Percentiles rank a stretch among this genome's conserved stretches.
Conservation (phyloP, 2,113 vertebrate species). For the Tapirus terrestris region DNA sequence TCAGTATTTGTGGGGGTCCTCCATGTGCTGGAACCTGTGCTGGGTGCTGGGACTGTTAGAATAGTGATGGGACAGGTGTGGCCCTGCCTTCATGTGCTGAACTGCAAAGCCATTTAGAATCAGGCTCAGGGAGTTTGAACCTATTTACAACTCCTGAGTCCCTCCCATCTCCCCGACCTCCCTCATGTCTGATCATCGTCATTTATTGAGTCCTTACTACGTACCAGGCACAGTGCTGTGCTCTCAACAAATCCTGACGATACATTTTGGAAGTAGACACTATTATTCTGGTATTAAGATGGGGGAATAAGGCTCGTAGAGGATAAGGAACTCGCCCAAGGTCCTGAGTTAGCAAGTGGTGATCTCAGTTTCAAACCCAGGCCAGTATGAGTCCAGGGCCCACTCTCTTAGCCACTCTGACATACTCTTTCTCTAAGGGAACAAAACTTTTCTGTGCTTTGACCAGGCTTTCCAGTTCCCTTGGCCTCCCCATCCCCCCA, state of each 20-base stretch:
- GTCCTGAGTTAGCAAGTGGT: background rate
- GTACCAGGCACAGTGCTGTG: background rate
- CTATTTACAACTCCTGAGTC: background rate
- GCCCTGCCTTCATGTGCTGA: background rate
- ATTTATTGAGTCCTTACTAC: too few species aligned
- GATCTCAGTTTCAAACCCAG: background rate
- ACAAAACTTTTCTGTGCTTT: background rate
- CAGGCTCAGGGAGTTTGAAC: background rate
- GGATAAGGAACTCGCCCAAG: accelerated
- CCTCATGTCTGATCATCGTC: accelerated
- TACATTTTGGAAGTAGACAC: accelerated
- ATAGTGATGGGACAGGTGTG: background rate
- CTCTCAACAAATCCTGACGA: background rate
- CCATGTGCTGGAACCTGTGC: background rate
- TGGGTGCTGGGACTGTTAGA: background rate
- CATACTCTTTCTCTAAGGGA: accelerated
- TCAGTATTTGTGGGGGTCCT: accelerated
- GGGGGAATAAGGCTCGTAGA: background rate
- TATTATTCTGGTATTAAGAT: background rate
- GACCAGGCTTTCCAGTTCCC: background rate
- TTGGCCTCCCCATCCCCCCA: background rate
- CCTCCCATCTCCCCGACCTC: background rate
- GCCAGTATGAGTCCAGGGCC: accelerated
- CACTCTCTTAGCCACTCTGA: background rate
- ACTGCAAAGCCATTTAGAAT: background rate